phyloP scores from a whole-genome alignment of 2,888 invertebrate species.

The Helleia helle region DNA sequence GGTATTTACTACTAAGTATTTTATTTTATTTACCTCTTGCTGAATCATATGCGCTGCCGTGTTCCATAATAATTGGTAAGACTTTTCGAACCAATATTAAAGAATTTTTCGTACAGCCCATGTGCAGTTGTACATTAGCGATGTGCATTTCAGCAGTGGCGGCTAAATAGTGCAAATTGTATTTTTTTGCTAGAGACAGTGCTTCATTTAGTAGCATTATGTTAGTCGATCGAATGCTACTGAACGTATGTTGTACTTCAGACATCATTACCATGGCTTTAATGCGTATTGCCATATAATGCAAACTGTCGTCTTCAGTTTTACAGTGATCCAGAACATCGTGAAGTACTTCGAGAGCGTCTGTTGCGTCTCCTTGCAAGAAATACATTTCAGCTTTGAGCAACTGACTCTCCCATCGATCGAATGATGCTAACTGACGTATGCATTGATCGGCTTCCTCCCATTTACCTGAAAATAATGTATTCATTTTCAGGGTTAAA shows the following conservation, averaged over 20 bases:
- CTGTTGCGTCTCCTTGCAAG: conserved; percentile 63
- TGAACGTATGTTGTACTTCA: conserved; percentile 75
- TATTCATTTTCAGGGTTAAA: too few species aligned
- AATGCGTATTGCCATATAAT: conserved; percentile 72
- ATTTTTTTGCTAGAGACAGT: conserved; percentile 80
- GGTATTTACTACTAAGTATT: neutral
- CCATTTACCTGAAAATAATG: conserved; percentile 72
- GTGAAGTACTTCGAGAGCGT: conserved; percentile 60
- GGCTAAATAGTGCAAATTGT: conserved; percentile 84
- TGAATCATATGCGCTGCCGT: conserved; percentile 87
- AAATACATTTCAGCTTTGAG: conserved; percentile 71
- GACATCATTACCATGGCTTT: conserved; percentile 81
- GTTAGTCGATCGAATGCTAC: conserved; percentile 67
- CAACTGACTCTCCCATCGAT: conserved; percentile 78
- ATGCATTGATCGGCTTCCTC: conserved; percentile 80
- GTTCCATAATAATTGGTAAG: conserved; percentile 81
- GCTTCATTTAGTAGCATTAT: conserved; percentile 79
- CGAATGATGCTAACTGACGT: conserved; percentile 77
- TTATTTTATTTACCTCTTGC: conserved; percentile 76
- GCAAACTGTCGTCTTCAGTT: conserved; percentile 63
- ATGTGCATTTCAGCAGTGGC: conserved; percentile 85
- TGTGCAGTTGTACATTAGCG: conserved; percentile 82
- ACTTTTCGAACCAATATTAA: conserved; percentile 79
- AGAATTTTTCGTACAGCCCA: conserved; percentile 86
- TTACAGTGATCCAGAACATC: conserved; percentile 69